These are phyloP conservation scores for Volucella zonaria DNA, from an alignment of 2,888 invertebrate species.

Conservation along the genomic window DNA sequence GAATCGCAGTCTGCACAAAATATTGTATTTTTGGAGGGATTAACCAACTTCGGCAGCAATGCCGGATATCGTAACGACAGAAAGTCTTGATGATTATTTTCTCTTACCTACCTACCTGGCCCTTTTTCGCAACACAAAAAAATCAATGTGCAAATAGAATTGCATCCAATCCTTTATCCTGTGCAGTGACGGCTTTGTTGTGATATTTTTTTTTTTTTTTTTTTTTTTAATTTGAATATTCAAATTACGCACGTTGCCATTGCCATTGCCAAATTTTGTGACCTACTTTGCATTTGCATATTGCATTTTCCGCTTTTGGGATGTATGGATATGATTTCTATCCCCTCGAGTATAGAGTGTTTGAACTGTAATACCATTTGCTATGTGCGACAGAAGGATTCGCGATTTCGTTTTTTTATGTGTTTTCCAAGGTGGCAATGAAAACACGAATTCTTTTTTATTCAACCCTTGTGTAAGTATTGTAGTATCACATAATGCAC, in stretches of 20 bases:
- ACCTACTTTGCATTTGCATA: conserved; percentile 73
- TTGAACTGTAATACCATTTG: conserved; percentile 33
- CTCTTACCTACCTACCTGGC: conserved; percentile 32
- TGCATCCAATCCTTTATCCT: conserved; percentile 60
- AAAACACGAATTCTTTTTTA: conserved; percentile 49
- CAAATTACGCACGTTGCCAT: conserved; percentile 72
- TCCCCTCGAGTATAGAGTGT: conserved; percentile 6
- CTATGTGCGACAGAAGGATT: conserved; percentile 49
- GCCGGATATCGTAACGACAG: conserved; percentile 63
- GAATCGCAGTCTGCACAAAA: conserved; percentile 5
- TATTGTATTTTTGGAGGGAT: conserved; percentile 38
- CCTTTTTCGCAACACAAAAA: conserved; percentile 27
- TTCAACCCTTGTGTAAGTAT: conserved; percentile 49
- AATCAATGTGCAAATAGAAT: conserved; percentile 69
- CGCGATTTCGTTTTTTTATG: not conserved
- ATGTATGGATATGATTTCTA: conserved; percentile 11
- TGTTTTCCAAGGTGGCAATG: conserved; percentile 60
- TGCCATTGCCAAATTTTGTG: conserved; percentile 43
- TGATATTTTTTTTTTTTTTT: conserved; percentile 10
- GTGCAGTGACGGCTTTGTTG: conserved; percentile 44
- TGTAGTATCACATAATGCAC: conserved; percentile 46
- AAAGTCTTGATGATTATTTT: conserved; percentile 49
- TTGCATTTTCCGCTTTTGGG: conserved; percentile 55
- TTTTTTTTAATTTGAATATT: conserved; percentile 68
- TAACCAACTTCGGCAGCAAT: conserved; percentile 19